Evolutionary conservation across 2,797 vertebrate species (phyloP).

Genomic region (Chelon labrosus): DNA sequence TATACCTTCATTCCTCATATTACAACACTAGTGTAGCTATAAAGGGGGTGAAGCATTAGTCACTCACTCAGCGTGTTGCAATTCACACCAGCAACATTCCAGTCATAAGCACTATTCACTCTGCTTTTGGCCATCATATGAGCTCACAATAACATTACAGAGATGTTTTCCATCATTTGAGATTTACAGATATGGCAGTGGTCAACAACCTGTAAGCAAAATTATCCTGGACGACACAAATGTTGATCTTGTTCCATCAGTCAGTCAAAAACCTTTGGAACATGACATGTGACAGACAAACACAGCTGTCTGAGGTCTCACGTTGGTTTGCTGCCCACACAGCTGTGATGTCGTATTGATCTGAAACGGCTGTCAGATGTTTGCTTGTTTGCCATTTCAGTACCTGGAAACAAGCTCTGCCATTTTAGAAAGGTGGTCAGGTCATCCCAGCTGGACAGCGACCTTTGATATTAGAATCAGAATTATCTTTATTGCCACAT

Average conservation of each 20-base stretch:
- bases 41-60: too few relatives aligned
- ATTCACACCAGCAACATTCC: not conserved
- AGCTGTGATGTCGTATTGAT: slow-evolving; percentile 60
- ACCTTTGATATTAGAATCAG: slow-evolving; percentile 54
- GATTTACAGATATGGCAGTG: not conserved
- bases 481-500: too few relatives aligned
- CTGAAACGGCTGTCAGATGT: slow-evolving; percentile 71
- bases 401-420: slow-evolving; percentile 39
- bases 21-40: too few relatives aligned
- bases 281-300: slow-evolving; percentile 37
- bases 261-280: slow-evolving; percentile 26
- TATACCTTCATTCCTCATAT: too few relatives aligned
- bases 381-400: slow-evolving; percentile 68
- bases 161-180: not conserved
- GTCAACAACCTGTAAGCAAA: slow-evolving; percentile 12
- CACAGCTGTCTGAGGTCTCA: slow-evolving; percentile 51
- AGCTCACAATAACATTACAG: not conserved
- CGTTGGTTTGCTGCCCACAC: slow-evolving; percentile 1
- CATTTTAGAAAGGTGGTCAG: slow-evolving; percentile 36
- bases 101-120: not conserved
- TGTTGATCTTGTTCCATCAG: slow-evolving; percentile 35
- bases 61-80: too few relatives aligned
- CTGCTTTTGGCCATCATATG: not conserved
- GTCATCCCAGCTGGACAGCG: slow-evolving; percentile 32
- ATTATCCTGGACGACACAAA: slow-evolving; percentile 13